phyloP scores from a whole-genome alignment of 1,140 invertebrate species.

The Arion vulgaris region DNA sequence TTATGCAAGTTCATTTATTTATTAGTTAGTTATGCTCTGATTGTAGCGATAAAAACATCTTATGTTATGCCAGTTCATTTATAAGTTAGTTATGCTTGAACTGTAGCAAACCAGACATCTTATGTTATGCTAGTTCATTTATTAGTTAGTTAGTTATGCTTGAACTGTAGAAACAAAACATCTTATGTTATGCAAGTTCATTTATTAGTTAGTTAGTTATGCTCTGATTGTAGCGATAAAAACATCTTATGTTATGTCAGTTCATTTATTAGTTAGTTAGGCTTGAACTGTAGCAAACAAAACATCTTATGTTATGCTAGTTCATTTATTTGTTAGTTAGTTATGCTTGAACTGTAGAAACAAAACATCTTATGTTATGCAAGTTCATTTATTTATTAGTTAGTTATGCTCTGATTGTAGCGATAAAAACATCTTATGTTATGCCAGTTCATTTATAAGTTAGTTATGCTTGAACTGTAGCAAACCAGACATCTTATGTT shows the following conservation, averaged over 20 bases:
- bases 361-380: neutral
- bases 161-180: too few relatives aligned
- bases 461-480: neutral
- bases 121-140: neutral
- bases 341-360: too few relatives aligned
- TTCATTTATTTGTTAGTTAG: neutral
- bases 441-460: neutral
- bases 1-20: neutral
- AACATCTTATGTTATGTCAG: neutral
- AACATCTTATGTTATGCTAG: neutral
- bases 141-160: neutral
- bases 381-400: neutral
- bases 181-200: neutral
- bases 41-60: too few relatives aligned
- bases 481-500: too few relatives aligned
- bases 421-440: neutral
- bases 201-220: neutral
- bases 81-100: neutral
- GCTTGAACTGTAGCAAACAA: too few relatives aligned
- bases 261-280: neutral
- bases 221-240: too few relatives aligned
- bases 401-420: too few relatives aligned
- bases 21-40: too few relatives aligned
- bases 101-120: too few relatives aligned
- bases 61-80: neutral